These are phyloP conservation scores for Gavialis gangeticus DNA, from an alignment of 2,113 vertebrate genomes.

Conservation along the genomic window DNA sequence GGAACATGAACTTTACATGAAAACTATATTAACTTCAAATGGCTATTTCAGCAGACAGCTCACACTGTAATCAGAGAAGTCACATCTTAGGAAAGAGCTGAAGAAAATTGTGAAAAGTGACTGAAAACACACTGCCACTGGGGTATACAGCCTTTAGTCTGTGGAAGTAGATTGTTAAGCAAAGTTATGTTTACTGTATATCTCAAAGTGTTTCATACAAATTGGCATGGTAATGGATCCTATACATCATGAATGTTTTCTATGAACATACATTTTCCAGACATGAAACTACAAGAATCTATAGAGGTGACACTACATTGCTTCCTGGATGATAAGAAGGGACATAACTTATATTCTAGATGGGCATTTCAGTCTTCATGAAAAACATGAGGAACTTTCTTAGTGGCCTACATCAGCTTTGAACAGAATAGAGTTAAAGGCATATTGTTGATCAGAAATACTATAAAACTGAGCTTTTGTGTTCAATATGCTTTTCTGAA, in stretches of 20 bases:
- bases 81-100: background rate
- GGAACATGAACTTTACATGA: slow-evolving; percentile 20
- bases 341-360: slow-evolving; percentile 30
- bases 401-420: fast-evolving
- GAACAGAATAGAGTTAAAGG: background rate
- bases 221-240: background rate
- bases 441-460: slow-evolving; percentile 11
- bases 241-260: background rate
- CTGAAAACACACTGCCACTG: fast-evolving
- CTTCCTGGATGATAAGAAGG: slow-evolving; percentile 1
- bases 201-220: background rate
- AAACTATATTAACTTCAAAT: background rate
- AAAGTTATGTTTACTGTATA: background rate
- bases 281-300: background rate
- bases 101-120: background rate
- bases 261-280: background rate
- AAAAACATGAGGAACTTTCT: slow-evolving; percentile 18
- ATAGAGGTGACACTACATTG: fast-evolving
- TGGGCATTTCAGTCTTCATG: slow-evolving; percentile 33
- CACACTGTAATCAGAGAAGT: background rate
- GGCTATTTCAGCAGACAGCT: background rate
- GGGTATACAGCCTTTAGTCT: background rate
- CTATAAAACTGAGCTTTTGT: background rate
- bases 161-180: background rate
- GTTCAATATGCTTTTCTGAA: background rate